Base-by-base conservation (phyloP, 2,888 invertebrate species). In the Volucella bombylans region DNA sequence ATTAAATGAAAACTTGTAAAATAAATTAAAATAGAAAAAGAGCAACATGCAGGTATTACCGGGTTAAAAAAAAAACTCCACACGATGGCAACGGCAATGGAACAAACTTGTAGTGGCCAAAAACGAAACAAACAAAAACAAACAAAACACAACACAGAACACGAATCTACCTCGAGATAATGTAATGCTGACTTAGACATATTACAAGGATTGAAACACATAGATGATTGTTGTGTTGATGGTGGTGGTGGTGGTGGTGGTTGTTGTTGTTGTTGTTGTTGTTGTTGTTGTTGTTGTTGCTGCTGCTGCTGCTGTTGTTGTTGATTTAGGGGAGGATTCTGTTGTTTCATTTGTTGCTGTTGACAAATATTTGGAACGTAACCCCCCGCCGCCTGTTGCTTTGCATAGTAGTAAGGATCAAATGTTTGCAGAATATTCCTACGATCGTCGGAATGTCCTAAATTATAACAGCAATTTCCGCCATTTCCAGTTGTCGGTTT, bases 121-220 rank as follows among this genome's bases (percentile, higher is more conserved):
- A 49, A 38, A 65, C 31, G 15, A 59, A 50, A n/a, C 64, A 23
- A 9, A 15, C 14, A 74, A 49, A 86, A 49, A 86, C n/a, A 68
- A 77, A 47, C 10, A 73, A 73, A 73, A 72, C 64, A 62, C 55
- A 43, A 83, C 43, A 68, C 43, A 68, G 47, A 77, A 61, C 54
- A 76, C 45, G 52, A 89, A 89, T 91, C 91, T 91, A 91, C 91
- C 91, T 91, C 91, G 88, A 89, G 89, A 88, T 89, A 91, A 87
- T 91, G 90, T 86, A 90, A 87, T 81, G 89, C 89, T 81, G 92
- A 90, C 87, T 90, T 90, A 77, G 91, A 90, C 91, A 91, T 91
- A 89, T 90, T 82, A 86, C 86, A 86, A 85, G 85, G 90, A 89
- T 89, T 89, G 81, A 85, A 85, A 85, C 81, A 85, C 81, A 85